Conservation (phyloP, 2,888 invertebrate species). For the Mesopsocus fuscifrons region DNA sequence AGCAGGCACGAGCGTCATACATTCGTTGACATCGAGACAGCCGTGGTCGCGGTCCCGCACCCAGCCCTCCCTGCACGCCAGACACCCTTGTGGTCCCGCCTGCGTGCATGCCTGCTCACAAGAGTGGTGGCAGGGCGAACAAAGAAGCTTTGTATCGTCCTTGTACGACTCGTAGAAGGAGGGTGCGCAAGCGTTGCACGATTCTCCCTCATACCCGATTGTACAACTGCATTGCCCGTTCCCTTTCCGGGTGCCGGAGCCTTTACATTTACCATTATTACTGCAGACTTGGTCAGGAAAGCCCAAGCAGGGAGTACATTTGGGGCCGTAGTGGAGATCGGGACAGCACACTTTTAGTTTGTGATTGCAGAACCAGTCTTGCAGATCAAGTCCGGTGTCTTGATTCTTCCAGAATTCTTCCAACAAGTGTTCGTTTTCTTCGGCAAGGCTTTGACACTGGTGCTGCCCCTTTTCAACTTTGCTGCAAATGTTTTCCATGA, state of each 20-base stretch:
- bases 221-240: conserved; percentile 81
- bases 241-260: conserved; percentile 82
- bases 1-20: conserved; percentile 33
- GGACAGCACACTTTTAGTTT: conserved; percentile 67
- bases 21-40: conserved; percentile 75
- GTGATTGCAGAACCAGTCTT: conserved; percentile 61
- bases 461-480: conserved; percentile 49
- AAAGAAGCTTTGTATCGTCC: conserved; percentile 52
- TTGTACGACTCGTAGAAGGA: conserved; percentile 54
- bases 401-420: conserved; percentile 80
- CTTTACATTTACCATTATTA: conserved; percentile 68
- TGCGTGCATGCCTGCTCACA: conserved; percentile 60
- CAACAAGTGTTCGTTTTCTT: conserved; percentile 58
- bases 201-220: conserved; percentile 54
- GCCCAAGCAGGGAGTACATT: conserved; percentile 64
- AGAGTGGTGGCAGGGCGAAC: conserved; percentile 58
- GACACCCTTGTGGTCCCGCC: conserved; percentile 48
- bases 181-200: conserved; percentile 59
- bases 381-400: conserved; percentile 36
- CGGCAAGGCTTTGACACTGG: conserved; percentile 67
- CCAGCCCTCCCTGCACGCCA: conserved; percentile 54
- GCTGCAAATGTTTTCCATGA: conserved; percentile 70
- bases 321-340: conserved; percentile 57
- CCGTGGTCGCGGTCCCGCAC: conserved; percentile 48
- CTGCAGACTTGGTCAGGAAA: conserved; percentile 53